phyloP scores from a whole-genome alignment of 2,113 vertebrate species.

The Paradisaea rubra region DNA sequence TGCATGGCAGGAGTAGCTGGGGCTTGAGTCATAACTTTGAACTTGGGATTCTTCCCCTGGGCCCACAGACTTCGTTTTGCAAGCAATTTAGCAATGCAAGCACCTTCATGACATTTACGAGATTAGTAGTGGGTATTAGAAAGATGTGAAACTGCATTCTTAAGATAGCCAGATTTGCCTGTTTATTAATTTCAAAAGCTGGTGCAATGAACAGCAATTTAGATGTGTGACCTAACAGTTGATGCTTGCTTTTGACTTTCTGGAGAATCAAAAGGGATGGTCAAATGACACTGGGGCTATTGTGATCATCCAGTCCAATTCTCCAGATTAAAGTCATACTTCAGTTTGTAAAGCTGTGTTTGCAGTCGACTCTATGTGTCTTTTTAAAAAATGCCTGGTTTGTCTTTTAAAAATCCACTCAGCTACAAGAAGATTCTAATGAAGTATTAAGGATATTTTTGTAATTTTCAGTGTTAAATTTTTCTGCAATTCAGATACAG shows the following conservation, averaged over 20 bases:
- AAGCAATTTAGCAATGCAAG: background rate
- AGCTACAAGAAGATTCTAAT: background rate
- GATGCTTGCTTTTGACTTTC: background rate
- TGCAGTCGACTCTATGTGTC: background rate
- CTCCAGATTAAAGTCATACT: background rate
- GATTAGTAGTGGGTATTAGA: background rate
- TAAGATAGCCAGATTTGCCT: background rate
- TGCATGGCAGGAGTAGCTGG: background rate
- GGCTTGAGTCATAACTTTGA: background rate
- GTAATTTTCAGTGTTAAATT: background rate
- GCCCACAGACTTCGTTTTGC: background rate
- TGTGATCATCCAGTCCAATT: background rate
- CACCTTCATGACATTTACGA: background rate
- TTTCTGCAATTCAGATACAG: background rate
- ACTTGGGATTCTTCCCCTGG: background rate
- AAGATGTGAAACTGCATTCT: background rate
- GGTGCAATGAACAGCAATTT: background rate
- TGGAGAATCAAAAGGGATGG: background rate
- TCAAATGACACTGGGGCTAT: background rate
- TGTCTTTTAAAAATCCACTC: background rate
- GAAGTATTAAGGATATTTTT: background rate
- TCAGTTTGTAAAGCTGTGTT: background rate
- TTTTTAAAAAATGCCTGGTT: background rate
- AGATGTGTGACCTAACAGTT: background rate
- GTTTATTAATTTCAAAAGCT: background rate